phyloP scores from a whole-genome alignment of 2,113 vertebrate genomes.

The Phocoena sinus region DNA sequence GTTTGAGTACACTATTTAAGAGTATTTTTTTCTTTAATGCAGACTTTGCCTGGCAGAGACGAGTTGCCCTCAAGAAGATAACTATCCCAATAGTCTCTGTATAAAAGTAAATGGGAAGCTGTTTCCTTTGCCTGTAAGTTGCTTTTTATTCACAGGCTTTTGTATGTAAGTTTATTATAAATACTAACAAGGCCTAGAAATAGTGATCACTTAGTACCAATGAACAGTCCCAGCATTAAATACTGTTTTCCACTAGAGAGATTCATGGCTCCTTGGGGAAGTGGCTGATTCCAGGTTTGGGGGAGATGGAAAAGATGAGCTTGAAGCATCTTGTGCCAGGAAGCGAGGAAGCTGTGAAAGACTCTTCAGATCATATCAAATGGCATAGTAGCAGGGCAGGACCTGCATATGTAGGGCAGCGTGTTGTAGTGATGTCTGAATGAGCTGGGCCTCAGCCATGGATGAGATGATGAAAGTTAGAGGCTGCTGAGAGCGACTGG shows the following conservation, averaged over 20 bases:
- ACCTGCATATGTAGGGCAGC: not conserved
- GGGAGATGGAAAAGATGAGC: not conserved
- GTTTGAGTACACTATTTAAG: not conserved
- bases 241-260: not conserved
- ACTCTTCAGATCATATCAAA: not conserved
- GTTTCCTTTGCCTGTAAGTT: slow-evolving; percentile 94
- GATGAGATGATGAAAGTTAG: not conserved
- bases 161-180: slow-evolving; percentile 3
- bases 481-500: not conserved
- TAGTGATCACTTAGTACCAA: not conserved
- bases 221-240: not conserved
- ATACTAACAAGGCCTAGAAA: not conserved
- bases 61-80: slow-evolving; percentile 97
- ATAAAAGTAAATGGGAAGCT: slow-evolving; percentile 98
- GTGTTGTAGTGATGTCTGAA: not conserved
- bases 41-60: slow-evolving; percentile 98
- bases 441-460: not conserved
- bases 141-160: slow-evolving; percentile 9
- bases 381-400: not conserved
- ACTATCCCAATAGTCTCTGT: slow-evolving; percentile 95
- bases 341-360: not conserved
- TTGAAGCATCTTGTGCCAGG: not conserved
- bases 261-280: not conserved
- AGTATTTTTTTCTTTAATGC: slow-evolving; percentile 45
- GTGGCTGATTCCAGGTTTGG: not conserved